Base-by-base conservation (phyloP, 2,113 vertebrate species). In the Perca flavescens region DNA sequence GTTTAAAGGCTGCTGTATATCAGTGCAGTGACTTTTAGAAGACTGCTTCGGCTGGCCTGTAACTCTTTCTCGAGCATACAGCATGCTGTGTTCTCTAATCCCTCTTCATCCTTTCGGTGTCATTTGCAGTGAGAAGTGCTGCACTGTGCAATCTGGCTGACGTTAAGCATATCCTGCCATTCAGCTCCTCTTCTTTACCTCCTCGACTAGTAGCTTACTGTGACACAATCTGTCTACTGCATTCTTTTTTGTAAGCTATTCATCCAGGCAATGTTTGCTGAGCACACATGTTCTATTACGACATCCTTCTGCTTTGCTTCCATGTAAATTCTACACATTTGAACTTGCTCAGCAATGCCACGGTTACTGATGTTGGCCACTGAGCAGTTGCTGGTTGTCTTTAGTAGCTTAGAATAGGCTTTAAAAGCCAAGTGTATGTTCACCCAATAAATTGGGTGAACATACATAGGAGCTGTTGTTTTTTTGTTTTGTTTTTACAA, bases 131-230 rank as follows among this genome's bases (percentile, higher is more conserved):
- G 77, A 91, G 88, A 87, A 91, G 90, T 91, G 89, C 90, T 91
- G 87, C 89, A 78, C 75, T 74, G 77, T 91, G 90, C 91, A 90
- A 72, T 93, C 91, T 89, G 90, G 85, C 92, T 92, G 92, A 91
- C 92, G 84, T 91, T 92, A 91, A 93, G 92, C 90, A 85, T 80
- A 86, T 87, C 90, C 88, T 84, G 90, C 91, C 86, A 92, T 92
- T 89, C 85, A 91, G 82, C 64, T 67, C 78, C 82, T 78, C 90
- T 72, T 89, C 88, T 90, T 88, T 89, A 89, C 87, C 87, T 88
- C 82, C 87, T 81, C 62, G 80, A 88, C 82, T 89, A 52, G 77
- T 78, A 56, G 86, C 90, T 93, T 68, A 88, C 88, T 86, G 88
- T 91, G 90, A 92, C 91, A 89, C 88, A 90, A 90, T 89, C 90